These are phyloP conservation scores for honey bee (Apis mellifera) DNA, from an alignment of 1,140 invertebrate species.

Conservation along the genomic window Amel_HAv3.1 CM009944.2:9253001-9253500, in stretches of 20 bases:
- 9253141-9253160: conserved; percentile 72
- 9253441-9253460: neutral
- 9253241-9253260: conserved; percentile 28
- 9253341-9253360: neutral
- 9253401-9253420: neutral
- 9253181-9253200: conserved; percentile 24
- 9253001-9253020: conserved; percentile 46
- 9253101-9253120: conserved; percentile 61
- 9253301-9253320: conserved; percentile 47
- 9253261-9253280: conserved; percentile 28
- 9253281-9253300: conserved; percentile 27
- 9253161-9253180: conserved; percentile 60
- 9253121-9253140: conserved; percentile 69
- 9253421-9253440: neutral
- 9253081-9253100: conserved; percentile 65
- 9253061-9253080: conserved; percentile 68
- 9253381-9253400: conserved; percentile 3
- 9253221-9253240: neutral
- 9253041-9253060: conserved; percentile 68
- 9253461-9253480: neutral
- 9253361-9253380: neutral
- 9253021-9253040: conserved; percentile 70
- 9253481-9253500: neutral
- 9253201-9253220: neutral
- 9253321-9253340: neutral